Conservation (phyloP, 2,113 vertebrate species). For the Datnioides undecimradiatus region DNA sequence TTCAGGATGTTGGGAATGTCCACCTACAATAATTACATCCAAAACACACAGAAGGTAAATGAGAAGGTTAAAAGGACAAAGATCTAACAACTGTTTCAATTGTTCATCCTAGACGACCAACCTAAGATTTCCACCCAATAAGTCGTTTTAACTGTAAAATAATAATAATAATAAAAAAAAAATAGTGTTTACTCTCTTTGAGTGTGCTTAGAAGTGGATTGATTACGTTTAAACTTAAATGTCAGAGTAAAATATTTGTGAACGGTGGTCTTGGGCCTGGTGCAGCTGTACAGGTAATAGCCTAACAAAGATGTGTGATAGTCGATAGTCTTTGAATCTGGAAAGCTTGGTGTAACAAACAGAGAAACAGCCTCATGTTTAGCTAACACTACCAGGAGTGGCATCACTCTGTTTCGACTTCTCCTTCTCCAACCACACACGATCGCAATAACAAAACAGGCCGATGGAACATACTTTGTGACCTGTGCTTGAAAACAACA, state of each 20-base stretch:
- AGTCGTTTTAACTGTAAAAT: not conserved
- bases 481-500: not conserved
- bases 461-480: not conserved
- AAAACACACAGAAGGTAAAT: not conserved
- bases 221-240: not conserved
- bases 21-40: conserved; percentile 78
- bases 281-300: not conserved
- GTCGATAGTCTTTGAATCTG: not conserved
- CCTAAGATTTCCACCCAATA: not conserved
- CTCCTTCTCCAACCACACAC: not conserved
- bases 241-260: not conserved
- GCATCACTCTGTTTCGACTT: conserved; percentile 15
- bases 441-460: not conserved
- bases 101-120: not conserved
- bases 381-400: not conserved
- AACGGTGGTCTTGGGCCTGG: not conserved
- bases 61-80: not conserved
- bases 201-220: not conserved
- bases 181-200: not conserved
- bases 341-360: not conserved
- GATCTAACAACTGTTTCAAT: not conserved
- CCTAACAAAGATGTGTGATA: not conserved
- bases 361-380: not conserved
- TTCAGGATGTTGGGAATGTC: conserved; percentile 99
- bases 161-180: too few relatives aligned